Conservation (phyloP, 2,113 vertebrate genomes). For the Emydocephalus ijimae region DNA sequence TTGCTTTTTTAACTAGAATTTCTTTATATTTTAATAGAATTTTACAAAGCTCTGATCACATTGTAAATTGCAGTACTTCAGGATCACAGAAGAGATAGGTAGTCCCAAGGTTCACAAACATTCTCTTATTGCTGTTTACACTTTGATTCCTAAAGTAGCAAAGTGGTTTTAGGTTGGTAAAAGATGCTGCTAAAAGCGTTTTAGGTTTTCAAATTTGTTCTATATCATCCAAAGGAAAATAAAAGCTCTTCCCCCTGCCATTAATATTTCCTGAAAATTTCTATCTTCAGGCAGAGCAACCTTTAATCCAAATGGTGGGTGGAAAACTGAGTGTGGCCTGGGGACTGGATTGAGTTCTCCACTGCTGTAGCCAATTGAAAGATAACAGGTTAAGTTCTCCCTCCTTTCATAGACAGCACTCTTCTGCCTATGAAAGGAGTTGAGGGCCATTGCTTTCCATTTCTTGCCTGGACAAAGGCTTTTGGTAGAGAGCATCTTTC, state of each 20-base stretch:
- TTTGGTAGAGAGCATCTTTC: neutral
- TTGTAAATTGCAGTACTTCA: neutral
- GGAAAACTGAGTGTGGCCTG: neutral
- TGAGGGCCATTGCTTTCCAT: neutral
- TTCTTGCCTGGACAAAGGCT: neutral
- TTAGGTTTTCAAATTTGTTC: neutral
- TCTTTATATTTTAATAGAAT: neutral
- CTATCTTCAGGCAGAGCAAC: neutral
- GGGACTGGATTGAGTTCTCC: neutral
- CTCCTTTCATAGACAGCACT: neutral
- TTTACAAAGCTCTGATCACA: neutral
- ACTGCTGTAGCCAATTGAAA: neutral
- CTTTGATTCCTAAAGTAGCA: neutral
- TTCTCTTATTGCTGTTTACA: neutral
- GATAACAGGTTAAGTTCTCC: neutral
- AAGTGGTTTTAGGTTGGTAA: neutral
- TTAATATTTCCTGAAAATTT: neutral
- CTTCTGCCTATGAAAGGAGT: neutral
- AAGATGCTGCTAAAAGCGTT: neutral
- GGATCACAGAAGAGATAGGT: neutral
- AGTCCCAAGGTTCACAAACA: neutral
- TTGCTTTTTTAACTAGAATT: neutral
- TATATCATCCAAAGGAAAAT: neutral
- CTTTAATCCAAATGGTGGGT: neutral
- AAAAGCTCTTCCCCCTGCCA: neutral